Evolutionary conservation across 2,113 vertebrate species (phyloP).

Genomic region (Serinus canaria): DNA sequence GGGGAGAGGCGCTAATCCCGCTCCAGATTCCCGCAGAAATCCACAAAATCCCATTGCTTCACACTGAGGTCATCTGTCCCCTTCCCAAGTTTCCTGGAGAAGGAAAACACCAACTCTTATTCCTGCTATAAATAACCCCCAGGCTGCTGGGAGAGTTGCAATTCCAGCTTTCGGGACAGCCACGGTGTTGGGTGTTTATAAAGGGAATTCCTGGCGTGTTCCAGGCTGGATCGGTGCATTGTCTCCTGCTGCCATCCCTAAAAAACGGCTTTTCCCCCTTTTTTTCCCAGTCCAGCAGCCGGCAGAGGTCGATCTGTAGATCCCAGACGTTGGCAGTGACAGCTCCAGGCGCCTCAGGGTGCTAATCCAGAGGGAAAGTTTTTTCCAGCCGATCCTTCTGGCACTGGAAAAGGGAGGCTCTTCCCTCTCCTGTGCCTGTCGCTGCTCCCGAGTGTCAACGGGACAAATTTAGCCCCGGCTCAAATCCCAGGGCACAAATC

Average conservation of each 20-base stretch:
- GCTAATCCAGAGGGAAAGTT: background rate
- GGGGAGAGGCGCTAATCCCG: background rate
- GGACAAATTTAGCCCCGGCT: background rate
- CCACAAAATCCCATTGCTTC: background rate
- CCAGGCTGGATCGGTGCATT: background rate
- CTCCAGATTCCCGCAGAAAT: background rate
- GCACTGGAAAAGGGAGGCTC: background rate
- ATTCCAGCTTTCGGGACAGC: background rate
- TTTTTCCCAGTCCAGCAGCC: fast-evolving
- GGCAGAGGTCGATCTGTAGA: background rate
- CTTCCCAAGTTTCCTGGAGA: background rate
- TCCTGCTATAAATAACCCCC: background rate
- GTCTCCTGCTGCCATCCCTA: background rate
- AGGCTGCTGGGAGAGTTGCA: background rate
- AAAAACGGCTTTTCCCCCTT: fast-evolving
- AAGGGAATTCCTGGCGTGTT: fast-evolving
- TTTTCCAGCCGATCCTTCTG: background rate
- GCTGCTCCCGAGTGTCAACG: background rate
- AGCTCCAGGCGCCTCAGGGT: background rate
- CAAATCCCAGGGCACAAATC: background rate
- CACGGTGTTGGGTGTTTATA: fast-evolving
- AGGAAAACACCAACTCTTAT: background rate
- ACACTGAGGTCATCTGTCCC: background rate
- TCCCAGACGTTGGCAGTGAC: background rate
- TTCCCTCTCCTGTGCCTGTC: background rate